These are phyloP conservation scores for Ahaetulla prasina DNA, from an alignment of 2,113 vertebrate species.

Conservation along the genomic window DNA sequence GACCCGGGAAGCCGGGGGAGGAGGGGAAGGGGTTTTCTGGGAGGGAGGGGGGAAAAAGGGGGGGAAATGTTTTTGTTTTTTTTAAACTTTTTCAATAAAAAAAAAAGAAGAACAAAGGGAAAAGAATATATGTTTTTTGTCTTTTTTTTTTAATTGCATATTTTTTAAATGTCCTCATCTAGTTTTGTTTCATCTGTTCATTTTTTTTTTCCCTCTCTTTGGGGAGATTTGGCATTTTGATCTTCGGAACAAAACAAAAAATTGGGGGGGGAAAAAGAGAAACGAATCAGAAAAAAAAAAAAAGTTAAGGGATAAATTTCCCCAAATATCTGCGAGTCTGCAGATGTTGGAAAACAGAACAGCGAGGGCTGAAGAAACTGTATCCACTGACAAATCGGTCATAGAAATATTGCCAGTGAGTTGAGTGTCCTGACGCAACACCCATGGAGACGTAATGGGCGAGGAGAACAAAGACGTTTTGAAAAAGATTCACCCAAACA, in stretches of 20 bases:
- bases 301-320: neutral
- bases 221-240: neutral
- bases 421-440: neutral
- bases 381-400: neutral
- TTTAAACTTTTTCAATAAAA: no score
- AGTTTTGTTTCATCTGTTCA: no score
- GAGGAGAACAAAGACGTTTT: neutral
- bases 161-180: no score
- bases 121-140: no score
- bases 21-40: no score
- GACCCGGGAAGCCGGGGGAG: no score
- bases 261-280: neutral
- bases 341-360: neutral
- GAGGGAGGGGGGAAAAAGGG: no score
- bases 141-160: no score
- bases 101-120: no score
- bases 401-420: neutral
- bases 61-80: no score
- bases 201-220: neutral
- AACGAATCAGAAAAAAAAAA: neutral
- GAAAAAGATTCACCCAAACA: conserved; percentile 27
- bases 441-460: neutral
- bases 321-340: no score
- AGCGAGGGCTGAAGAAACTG: neutral
- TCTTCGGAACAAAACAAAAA: neutral